A percentile compares a stretch with the other conserved stretches of the same genome.
These are phyloP conservation scores for Schizaphis graminum DNA, from an alignment of 2,888 invertebrate species.

Conservation along the genomic window DNA sequence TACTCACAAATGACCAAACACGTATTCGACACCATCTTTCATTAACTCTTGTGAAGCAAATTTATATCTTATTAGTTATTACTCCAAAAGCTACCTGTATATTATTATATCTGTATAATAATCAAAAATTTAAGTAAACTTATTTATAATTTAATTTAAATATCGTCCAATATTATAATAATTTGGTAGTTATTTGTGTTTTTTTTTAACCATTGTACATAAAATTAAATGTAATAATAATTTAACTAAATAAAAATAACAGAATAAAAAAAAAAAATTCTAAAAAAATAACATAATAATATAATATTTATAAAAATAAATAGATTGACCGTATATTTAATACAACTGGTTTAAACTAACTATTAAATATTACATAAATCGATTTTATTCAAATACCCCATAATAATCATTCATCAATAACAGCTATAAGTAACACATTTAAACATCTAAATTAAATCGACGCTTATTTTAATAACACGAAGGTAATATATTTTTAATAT, in stretches of 20 bases:
- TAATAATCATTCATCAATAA: neutral
- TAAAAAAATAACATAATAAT: neutral
- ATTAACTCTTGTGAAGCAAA: neutral
- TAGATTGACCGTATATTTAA: neutral
- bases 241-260: neutral
- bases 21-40: neutral
- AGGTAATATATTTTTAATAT: neutral
- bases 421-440: neutral
- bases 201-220: neutral
- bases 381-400: neutral
- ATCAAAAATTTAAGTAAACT: neutral
- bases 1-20: conserved; percentile 17
- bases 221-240: neutral
- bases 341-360: neutral
- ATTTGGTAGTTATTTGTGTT: neutral
- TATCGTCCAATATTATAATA: neutral
- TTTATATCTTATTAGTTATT: neutral
- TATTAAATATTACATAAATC: neutral
- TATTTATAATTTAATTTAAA: neutral
- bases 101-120: neutral
- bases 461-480: neutral
- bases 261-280: neutral
- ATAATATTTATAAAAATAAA: neutral
- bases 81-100: neutral
- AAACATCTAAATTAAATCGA: neutral